A percentile compares a stretch with the other conserved stretches of the same genome.
These are phyloP conservation scores for Unio delphinus DNA, from an alignment of 2,888 invertebrate species.

Conservation along the genomic window DNA sequence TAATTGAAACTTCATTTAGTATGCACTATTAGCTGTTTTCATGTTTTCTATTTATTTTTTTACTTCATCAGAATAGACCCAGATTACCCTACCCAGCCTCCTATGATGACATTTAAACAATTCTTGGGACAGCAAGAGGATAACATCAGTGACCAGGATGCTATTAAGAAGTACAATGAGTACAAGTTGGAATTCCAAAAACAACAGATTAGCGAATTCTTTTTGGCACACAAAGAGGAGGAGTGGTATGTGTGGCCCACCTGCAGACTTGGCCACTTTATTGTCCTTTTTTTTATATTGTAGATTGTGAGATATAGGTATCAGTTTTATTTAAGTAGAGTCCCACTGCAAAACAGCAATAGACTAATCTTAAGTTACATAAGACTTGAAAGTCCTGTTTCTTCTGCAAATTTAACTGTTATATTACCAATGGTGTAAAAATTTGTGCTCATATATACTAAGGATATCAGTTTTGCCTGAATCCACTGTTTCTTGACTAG, in stretches of 20 bases:
- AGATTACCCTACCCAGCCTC: conserved; percentile 84
- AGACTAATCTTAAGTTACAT: no score
- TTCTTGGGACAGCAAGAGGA: conserved; percentile 97
- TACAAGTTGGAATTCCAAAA: conserved; percentile 97
- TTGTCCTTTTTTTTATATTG: not conserved
- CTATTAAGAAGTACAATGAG: conserved; percentile 97
- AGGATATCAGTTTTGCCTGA: no score
- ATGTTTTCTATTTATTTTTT: not conserved
- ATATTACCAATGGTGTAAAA: no score
- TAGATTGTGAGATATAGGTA: not conserved
- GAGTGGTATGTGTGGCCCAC: conserved; percentile 87
- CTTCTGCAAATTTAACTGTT: no score
- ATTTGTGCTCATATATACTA: no score
- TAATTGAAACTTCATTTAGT: no score
- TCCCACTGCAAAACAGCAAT: no score
- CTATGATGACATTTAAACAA: conserved; percentile 97
- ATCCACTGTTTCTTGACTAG: no score
- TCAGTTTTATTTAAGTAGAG: no score
- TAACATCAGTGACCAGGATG: conserved; percentile 92
- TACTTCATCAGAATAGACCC: conserved; percentile 45
- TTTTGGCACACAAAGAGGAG: conserved; percentile 98
- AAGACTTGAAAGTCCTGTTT: no score
- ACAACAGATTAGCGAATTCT: conserved; percentile 98
- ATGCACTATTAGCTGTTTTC: not conserved
- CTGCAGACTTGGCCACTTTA: not conserved